A percentile compares a stretch with the other conserved stretches of the same genome.
phyloP scores from a whole-genome alignment of 2,113 vertebrate genomes.

The Daboia siamensis region DNA sequence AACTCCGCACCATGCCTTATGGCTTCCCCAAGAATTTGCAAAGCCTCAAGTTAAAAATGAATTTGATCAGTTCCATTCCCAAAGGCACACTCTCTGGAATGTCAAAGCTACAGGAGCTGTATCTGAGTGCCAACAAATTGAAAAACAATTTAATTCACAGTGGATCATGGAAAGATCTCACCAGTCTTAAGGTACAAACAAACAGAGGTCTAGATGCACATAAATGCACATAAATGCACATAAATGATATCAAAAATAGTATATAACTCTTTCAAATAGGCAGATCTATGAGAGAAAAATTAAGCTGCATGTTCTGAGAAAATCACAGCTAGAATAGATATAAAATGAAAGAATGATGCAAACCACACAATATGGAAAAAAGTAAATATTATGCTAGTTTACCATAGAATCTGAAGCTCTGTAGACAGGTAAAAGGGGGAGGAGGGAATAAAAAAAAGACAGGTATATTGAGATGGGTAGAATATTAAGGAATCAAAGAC shows the following conservation, averaged over 20 bases:
- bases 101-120: conserved; percentile 84
- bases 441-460: neutral
- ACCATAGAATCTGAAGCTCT: neutral
- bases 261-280: neutral
- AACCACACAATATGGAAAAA: neutral
- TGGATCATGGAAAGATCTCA: conserved; percentile 87
- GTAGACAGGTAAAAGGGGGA: neutral
- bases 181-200: conserved; percentile 79
- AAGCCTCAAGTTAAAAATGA: conserved; percentile 86
- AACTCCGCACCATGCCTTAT: conserved; percentile 74
- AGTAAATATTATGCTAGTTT: neutral
- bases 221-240: neutral
- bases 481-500: neutral
- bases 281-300: neutral
- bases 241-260: neutral
- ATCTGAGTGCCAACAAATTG: conserved; percentile 87
- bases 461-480: neutral
- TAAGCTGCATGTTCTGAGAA: neutral
- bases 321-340: neutral
- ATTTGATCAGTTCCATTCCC: conserved; percentile 79
- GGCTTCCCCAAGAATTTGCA: conserved; percentile 91
- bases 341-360: neutral
- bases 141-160: conserved; percentile 85
- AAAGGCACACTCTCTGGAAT: conserved; percentile 83
- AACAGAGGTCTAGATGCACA: neutral